Conservation (phyloP, 2,888 invertebrate species). For the Mycalesis mineus region DNA sequence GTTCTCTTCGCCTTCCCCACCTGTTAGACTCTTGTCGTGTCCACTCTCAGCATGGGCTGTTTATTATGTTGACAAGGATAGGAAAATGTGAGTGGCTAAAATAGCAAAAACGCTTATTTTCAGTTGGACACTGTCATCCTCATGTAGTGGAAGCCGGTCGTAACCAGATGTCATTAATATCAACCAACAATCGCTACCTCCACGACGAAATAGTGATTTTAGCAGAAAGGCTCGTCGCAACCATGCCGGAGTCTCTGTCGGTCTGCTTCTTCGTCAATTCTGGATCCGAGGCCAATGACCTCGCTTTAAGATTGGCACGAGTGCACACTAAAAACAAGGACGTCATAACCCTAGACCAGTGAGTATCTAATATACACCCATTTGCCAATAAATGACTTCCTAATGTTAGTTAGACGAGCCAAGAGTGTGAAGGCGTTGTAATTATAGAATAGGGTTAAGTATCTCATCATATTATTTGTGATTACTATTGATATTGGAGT, state of each 20-base stretch:
- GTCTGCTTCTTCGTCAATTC: constrained; percentile 99
- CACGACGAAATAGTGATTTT: constrained; percentile 97
- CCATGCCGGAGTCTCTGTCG: constrained; percentile 90
- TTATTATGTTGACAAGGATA: too few relatives aligned
- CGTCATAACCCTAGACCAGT: constrained; percentile 97
- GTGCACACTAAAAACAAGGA: constrained; percentile 93
- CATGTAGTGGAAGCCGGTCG: constrained; percentile 93
- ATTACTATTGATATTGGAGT: background rate
- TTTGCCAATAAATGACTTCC: background rate
- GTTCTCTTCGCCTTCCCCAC: too few relatives aligned
- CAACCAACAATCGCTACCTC: constrained; percentile 97
- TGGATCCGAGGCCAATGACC: constrained; percentile 98
- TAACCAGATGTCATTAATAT: constrained; percentile 93
- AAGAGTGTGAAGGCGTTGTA: background rate
- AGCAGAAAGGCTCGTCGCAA: constrained; percentile 88
- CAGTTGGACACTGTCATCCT: constrained; percentile 99
- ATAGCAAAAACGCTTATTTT: background rate
- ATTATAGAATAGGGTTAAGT: background rate
- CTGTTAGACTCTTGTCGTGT: too few relatives aligned
- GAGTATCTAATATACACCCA: constrained; percentile 69
- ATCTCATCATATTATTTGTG: background rate
- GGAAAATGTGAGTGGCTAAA: too few relatives aligned
- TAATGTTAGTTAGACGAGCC: background rate
- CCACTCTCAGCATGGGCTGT: too few relatives aligned
- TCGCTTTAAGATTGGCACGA: constrained; percentile 93